Conservation (phyloP, 2,888 invertebrate species). For the Altica lythri region DNA sequence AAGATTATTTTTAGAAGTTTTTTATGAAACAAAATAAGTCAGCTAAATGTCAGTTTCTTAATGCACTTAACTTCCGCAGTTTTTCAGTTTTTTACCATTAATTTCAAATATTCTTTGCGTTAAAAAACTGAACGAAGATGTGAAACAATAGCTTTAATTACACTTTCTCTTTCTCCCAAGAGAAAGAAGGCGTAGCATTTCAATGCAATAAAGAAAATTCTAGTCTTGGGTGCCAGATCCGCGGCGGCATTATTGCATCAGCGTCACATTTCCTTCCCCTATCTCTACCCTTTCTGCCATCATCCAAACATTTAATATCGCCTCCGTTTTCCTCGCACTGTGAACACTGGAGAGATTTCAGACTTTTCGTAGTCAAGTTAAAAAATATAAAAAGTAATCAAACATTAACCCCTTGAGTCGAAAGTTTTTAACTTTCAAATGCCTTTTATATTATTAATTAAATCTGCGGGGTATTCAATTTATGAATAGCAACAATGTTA, state of each 20-base stretch:
- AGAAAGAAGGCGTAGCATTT: conserved; percentile 34
- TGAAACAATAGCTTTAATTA: conserved; percentile 15
- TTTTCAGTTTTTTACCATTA: too few relatives aligned
- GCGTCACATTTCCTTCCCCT: conserved; percentile 47
- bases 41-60: too few relatives aligned
- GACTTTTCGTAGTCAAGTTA: conserved; percentile 15
- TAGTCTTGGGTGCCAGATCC: conserved; percentile 30
- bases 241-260: conserved; percentile 33
- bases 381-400: too few relatives aligned
- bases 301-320: conserved; percentile 46
- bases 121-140: conserved; percentile 6
- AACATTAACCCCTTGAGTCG: too few relatives aligned
- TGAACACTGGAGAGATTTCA: conserved; percentile 28
- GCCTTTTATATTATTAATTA: too few relatives aligned
- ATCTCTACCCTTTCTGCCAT: conserved; percentile 48
- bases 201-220: conserved; percentile 31
- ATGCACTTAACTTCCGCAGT: too few relatives aligned
- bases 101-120: background rate
- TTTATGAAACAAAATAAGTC: too few relatives aligned
- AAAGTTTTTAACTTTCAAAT: too few relatives aligned
- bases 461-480: too few relatives aligned
- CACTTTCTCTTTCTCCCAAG: conserved; percentile 4
- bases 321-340: conserved; percentile 28
- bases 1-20: too few relatives aligned
- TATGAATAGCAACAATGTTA: too few relatives aligned